These are phyloP conservation scores for Nephila pilipes DNA, from an alignment of 1,140 invertebrate genomes.

Conservation along the genomic window DNA sequence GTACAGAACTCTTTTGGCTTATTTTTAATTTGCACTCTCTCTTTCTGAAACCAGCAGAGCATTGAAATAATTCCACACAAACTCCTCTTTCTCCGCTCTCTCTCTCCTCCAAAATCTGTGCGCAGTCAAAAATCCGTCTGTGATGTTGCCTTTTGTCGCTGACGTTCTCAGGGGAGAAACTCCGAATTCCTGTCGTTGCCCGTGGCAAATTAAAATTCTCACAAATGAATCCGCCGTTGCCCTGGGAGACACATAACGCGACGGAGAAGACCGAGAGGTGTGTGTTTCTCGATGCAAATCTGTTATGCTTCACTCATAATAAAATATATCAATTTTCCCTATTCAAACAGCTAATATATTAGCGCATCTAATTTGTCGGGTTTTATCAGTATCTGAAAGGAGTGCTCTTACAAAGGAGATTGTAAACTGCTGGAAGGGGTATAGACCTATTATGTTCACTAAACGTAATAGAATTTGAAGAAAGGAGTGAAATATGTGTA, in stretches of 20 bases:
- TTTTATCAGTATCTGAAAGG: background rate
- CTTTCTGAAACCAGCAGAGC: background rate
- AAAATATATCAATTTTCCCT: constrained; percentile 15
- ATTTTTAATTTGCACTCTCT: background rate
- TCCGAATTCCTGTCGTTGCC: constrained; percentile 5
- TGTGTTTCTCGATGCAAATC: background rate
- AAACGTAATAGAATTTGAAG: too few species aligned
- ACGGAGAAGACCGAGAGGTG: background rate
- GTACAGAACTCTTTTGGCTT: background rate
- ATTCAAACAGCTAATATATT: background rate
- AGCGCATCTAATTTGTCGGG: background rate
- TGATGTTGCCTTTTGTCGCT: background rate
- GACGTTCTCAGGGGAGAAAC: background rate
- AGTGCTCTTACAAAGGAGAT: too few species aligned
- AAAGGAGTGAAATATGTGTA: too few species aligned
- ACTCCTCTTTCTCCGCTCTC: background rate
- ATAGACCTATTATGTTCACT: too few species aligned
- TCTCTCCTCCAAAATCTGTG: background rate
- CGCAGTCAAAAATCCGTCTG: background rate
- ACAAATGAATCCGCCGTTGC: constrained; percentile 23
- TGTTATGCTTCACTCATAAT: background rate
- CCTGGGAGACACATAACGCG: background rate
- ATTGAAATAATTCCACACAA: background rate
- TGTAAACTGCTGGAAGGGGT: too few species aligned
- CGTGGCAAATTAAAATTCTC: constrained; percentile 49